Conservation (phyloP, 2,797 vertebrate species). For the Phataginus tetradactyla region DNA sequence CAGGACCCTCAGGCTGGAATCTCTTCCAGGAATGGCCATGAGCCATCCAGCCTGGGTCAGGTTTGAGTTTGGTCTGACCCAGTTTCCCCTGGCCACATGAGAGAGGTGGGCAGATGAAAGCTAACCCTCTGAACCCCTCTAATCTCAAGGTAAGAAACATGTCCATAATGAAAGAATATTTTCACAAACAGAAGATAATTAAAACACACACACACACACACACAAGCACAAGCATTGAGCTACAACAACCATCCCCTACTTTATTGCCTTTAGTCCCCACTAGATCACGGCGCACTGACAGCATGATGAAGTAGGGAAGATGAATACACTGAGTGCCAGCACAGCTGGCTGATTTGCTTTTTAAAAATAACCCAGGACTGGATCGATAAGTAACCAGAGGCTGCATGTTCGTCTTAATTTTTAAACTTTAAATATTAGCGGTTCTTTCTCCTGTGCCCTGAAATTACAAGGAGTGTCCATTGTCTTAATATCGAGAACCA, state of each 20-base stretch:
- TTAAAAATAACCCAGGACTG: slow-evolving; percentile 64
- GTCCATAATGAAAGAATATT: slow-evolving; percentile 10
- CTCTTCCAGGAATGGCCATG: neutral
- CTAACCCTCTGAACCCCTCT: neutral
- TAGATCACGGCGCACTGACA: neutral
- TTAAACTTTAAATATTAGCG: slow-evolving; percentile 68
- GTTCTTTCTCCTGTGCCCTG: slow-evolving; percentile 4
- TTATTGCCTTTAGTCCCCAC: neutral
- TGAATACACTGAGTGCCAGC: neutral
- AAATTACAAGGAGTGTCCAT: slow-evolving; percentile 11
- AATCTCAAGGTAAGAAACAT: neutral
- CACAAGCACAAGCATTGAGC: neutral
- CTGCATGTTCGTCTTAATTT: slow-evolving; percentile 69
- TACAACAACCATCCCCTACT: slow-evolving; percentile 7
- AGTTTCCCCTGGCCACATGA: neutral
- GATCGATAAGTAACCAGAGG: slow-evolving; percentile 74
- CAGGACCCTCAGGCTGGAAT: neutral
- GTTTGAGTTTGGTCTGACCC: neutral
- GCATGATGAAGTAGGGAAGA: slow-evolving; percentile 51
- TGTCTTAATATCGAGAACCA: neutral
- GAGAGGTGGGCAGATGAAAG: neutral
- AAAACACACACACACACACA: neutral
- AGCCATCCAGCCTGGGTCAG: neutral
- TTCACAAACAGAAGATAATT: slow-evolving; percentile 22
- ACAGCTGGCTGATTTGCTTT: slow-evolving; percentile 73